Evolutionary conservation across 23 tunicate genomes (phyloP), one percentile per base, ranked within the genome.

Genomic region (Halocynthia roretzi): DNA sequence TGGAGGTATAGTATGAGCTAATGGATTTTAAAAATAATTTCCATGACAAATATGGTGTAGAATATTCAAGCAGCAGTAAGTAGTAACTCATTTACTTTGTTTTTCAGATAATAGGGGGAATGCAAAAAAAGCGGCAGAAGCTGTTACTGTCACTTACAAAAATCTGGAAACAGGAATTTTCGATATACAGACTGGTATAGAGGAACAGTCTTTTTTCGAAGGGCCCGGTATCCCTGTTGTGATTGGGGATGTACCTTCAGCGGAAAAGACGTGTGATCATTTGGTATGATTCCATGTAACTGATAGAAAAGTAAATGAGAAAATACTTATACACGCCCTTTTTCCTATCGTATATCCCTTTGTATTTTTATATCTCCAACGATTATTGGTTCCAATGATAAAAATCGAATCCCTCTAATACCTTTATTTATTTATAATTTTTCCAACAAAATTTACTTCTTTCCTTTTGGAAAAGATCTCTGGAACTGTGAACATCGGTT

Each of bases 91-190:
- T 31, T 31, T 31, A 31, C 44, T 31, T 31, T 31, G 44, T 31
- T 31, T 61, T 67, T 56, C 31, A 84, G 88, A 84, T 57, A 77
- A 60, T 7, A 7, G 14, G 8, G 14, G 6, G 8, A 69, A 79
- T 9, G 79, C 95, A 53, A 20, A 19, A 12, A 73, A 49, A 51
- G 82, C 85, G 6, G 90, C 91, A n/a, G 50, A 61, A 11, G 84
- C 84, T 5, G 84, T 91, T 18, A 77, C 72, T 51, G 97, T 91
- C 31, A 91, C 81, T 44, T 91, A 91, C 80, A 91, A 85, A 50
- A 85, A 91, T 81, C 57, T 62, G 48, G 21, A 77, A 23, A 77
- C 71, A 62, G 70, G 68, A n/a, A 17, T 91, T 7, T 52, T 77
- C 9, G 76, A 71, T 20, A 51, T 71, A 10, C 11, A 11, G 0